Evolutionary conservation across 1,140 invertebrate species (phyloP), one percentile per base, ranked within the genome.

Genomic region (Neodiprion lecontei): DNA sequence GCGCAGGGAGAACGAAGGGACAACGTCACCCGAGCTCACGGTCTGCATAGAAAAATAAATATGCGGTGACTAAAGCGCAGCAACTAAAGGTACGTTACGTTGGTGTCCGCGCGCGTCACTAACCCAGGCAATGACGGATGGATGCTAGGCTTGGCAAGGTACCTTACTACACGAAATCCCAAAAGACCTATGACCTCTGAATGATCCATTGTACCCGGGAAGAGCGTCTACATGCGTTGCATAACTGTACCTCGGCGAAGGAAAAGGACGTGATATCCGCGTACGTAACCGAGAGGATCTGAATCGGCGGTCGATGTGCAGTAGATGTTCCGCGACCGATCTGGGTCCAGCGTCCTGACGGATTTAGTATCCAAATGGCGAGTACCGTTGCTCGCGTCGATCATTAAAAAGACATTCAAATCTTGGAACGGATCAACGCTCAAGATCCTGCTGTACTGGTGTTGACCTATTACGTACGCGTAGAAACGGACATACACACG

Each of bases 181-280:
- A 17, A 17, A 17, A 14, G 53, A 61, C 53, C 53, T 61, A 61
- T 17, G 53, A 61, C 53, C 53, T 61, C n/a, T 61, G 53, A 61
- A 61, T 17, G 53, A 61, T 61, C 53, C 53, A 61, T 61, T 61
- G 53, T 61, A 61, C 53, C 11, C 53, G 53, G 53, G 11, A 61
- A 61, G 53, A 61, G 53, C 53, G n/a, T 61, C 53, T 61, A 61
- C 53, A 61, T 17, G 53, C 53, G 53, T 61, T 61, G 53, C 53
- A 61, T 61, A 61, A 61, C 53, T 61, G 53, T 61, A 61, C 53
- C 5, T 61, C n/a, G 4, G 53, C n/a, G 53, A 61, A 17, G 53
- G 53, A 61, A 61, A 61, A 14, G 53, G 53, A 61, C 53, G 53
- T 61, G 53, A 61, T 12, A 61, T 61, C 53, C 53, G 53, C 53